Evolutionary conservation across 2,113 vertebrate genomes (phyloP).

Genomic region (Bungarus multicinctus): DNA sequence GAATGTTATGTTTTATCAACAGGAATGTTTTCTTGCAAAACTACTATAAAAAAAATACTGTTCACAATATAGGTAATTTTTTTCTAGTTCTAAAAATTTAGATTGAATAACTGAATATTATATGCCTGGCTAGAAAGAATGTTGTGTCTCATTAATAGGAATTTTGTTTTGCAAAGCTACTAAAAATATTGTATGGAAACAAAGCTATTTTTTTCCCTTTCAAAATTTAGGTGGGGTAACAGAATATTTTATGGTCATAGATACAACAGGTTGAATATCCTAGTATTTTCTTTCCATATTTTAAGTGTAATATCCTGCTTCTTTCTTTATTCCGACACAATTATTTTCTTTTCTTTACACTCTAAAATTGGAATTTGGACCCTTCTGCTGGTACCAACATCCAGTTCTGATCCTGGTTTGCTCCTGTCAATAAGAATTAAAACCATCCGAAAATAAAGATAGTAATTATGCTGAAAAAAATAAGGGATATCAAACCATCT

Average conservation of each 20-base stretch:
- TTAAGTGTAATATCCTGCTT: not conserved
- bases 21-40: not conserved
- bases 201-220: not conserved
- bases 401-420: not conserved
- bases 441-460: not conserved
- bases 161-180: not conserved
- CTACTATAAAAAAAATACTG: not conserved
- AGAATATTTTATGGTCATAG: not conserved
- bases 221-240: not conserved
- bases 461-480: not conserved
- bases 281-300: not conserved
- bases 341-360: not conserved
- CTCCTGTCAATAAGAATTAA: not conserved
- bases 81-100: not conserved
- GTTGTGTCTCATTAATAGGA: not conserved
- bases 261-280: not conserved
- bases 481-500: not conserved
- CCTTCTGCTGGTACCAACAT: not conserved
- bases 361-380: not conserved
- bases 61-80: not conserved
- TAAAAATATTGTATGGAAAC: not conserved
- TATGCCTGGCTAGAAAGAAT: not conserved
- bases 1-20: not conserved
- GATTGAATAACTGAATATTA: not conserved
- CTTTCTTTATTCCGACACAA: not conserved